Base-by-base conservation (phyloP, 2,797 vertebrate species). In the Peromyscus nudipes region DNA sequence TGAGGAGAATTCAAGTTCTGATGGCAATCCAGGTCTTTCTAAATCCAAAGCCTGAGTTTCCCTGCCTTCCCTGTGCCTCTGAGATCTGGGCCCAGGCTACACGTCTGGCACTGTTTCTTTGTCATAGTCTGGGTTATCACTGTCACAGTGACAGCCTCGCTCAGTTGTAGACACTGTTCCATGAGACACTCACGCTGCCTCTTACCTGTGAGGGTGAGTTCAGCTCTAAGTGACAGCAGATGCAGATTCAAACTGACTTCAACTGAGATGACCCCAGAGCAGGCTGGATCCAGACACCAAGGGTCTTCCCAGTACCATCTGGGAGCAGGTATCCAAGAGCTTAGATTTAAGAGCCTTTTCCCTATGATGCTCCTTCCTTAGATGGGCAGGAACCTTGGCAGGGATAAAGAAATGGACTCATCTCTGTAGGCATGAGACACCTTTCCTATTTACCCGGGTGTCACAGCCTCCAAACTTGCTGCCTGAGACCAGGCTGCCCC, bases 321-420 rank as follows among this genome's bases (percentile, higher is more conserved):
- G 31, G 16, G 1, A 8, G 23, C 17, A 23, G 19, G 16, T 71
- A 79, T 62, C 37, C 16, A 43, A 46, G 81, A 64, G 85, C 27
- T 73, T 49, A 21, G 7, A 7, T 25, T 49, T 43, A 43, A 27
- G 12, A 4, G 0, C 23, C 49, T 89, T 55, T 57, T 64, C 40
- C 52, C 10, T 0, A 2, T 0, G 1, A 21, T 9, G 37, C 23
- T 21, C 49, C 83, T 43, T 92, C 64, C 46, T 9, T 0, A 0
- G 64, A 16, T 60, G 77, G 19, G 81, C 8, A 43, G n/a, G 25
- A 37, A 40, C 16, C 29, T 31, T 37, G 37, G 1, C 14, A 34
- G 25, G 37, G 62, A 40, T 92, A 29, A 25, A 67, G 55, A 73
- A 65, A 57, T 0, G 5, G 23, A 29, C 9, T 37, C 8, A 19